phyloP scores from a whole-genome alignment of 2,113 vertebrate species.

The Dasyornis broadbenti region DNA sequence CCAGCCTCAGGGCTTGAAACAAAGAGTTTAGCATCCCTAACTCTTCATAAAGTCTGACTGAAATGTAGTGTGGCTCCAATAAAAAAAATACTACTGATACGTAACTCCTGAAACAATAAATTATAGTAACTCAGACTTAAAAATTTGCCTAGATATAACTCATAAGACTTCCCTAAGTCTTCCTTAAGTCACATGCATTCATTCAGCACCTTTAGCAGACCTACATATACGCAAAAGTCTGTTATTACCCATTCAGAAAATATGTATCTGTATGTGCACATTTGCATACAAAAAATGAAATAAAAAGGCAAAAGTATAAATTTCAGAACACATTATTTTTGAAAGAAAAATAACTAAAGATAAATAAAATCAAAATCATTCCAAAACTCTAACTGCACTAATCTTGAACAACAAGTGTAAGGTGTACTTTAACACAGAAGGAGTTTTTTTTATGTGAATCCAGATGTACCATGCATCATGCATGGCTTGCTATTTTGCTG shows the following conservation, averaged over 20 bases:
- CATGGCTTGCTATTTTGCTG: not conserved
- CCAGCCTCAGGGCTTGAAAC: not conserved
- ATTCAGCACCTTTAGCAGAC: not conserved
- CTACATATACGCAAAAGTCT: not conserved
- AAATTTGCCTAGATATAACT: not conserved
- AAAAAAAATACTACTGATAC: not conserved
- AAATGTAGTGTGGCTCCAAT: not conserved
- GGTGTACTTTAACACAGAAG: not conserved
- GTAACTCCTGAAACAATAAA: not conserved
- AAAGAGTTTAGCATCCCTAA: not conserved
- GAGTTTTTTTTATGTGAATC: not conserved
- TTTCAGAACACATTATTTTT: not conserved
- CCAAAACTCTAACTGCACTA: constrained; percentile 28
- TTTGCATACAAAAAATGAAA: not conserved
- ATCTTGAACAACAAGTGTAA: not conserved
- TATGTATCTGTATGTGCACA: accelerated
- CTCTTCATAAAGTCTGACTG: not conserved
- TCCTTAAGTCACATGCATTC: not conserved
- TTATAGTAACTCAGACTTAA: not conserved
- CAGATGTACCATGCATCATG: not conserved
- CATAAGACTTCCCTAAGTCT: not conserved
- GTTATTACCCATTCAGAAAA: not conserved
- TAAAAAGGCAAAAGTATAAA: not conserved
- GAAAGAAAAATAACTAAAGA: not conserved
- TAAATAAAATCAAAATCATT: constrained; percentile 4